Conservation (phyloP, 2,888 invertebrate genomes). For the Pseudanteris insignis region DNA sequence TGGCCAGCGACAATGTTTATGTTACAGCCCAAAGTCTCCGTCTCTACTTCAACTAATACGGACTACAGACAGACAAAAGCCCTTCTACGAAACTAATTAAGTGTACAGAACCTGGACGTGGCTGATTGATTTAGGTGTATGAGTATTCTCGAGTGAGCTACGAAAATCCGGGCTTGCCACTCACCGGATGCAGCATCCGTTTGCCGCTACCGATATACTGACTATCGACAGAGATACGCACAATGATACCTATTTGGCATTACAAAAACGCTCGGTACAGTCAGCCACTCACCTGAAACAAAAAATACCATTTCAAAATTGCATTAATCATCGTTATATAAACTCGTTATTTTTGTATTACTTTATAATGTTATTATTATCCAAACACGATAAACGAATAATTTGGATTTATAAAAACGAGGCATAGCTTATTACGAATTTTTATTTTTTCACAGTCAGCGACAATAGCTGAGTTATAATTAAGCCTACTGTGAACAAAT, state of each 20-base stretch:
- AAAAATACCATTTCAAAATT: conserved; percentile 7
- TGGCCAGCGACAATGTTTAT: conserved; percentile 38
- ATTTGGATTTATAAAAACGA: conserved; percentile 6
- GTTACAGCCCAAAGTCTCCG: conserved; percentile 43
- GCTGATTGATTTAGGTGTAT: conserved; percentile 57
- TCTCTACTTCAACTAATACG: conserved; percentile 46
- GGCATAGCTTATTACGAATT: conserved; percentile 38
- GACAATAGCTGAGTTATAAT: conserved; percentile 37
- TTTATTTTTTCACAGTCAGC: conserved; percentile 45
- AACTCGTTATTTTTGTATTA: background rate
- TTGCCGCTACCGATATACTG: conserved; percentile 66
- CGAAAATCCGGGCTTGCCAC: conserved; percentile 63
- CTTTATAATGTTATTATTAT: background rate
- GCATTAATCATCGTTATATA: background rate
- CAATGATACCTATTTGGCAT: conserved; percentile 67
- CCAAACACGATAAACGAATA: background rate
- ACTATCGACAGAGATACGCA: conserved; percentile 64
- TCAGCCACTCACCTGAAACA: conserved; percentile 66
- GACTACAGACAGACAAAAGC: conserved; percentile 46
- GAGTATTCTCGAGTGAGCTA: conserved; percentile 58
- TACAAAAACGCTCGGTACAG: conserved; percentile 65
- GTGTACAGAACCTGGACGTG: conserved; percentile 48
- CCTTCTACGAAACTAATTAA: conserved; percentile 48
- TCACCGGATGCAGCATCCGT: conserved; percentile 66
- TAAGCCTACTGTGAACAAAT: conserved; percentile 50